Conservation (phyloP, 1,140 invertebrate genomes). For the Drosophila sucinea region DNA sequence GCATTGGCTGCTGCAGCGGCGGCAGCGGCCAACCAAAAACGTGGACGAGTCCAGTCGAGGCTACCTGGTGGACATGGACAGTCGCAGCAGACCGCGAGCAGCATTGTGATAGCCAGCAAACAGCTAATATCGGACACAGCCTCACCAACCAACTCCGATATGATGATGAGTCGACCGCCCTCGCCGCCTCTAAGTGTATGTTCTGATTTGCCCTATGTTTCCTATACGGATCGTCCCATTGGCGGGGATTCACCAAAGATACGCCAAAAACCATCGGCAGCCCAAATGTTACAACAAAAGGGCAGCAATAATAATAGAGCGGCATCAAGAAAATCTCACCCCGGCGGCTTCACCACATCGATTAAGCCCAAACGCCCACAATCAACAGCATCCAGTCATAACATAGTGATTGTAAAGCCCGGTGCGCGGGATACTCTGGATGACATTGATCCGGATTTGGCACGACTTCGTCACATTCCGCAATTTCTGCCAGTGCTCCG, state of each 20-base stretch:
- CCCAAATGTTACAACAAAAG: conserved; percentile 66
- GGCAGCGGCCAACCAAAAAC: conserved; percentile 65
- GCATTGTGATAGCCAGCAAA: conserved; percentile 72
- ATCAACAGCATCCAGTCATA: conserved; percentile 84
- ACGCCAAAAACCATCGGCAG: conserved; percentile 84
- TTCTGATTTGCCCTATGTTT: conserved; percentile 96
- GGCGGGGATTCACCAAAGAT: conserved; percentile 93
- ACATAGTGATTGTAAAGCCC: conserved; percentile 94
- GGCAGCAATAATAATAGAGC: conserved; percentile 46
- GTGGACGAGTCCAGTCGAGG: conserved; percentile 37
- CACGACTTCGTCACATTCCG: conserved; percentile 91
- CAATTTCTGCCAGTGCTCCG: conserved; percentile 97
- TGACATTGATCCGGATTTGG: conserved; percentile 92
- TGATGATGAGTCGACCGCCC: conserved; percentile 84
- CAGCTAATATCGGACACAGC: conserved; percentile 70
- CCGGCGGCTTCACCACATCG: conserved; percentile 51
- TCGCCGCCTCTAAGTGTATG: conserved; percentile 94
- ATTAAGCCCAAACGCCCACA: conserved; percentile 72
- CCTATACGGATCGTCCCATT: conserved; percentile 96
- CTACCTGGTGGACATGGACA: conserved; percentile 17
- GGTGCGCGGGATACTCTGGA: conserved; percentile 85
- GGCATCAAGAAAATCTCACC: conserved; percentile 60
- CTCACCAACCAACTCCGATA: conserved; percentile 68
- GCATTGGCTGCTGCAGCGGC: conserved; percentile 60
- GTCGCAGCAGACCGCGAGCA: conserved; percentile 35